phyloP scores from a whole-genome alignment of 1,140 invertebrate genomes.

The Calliopsis andreniformis region DNA sequence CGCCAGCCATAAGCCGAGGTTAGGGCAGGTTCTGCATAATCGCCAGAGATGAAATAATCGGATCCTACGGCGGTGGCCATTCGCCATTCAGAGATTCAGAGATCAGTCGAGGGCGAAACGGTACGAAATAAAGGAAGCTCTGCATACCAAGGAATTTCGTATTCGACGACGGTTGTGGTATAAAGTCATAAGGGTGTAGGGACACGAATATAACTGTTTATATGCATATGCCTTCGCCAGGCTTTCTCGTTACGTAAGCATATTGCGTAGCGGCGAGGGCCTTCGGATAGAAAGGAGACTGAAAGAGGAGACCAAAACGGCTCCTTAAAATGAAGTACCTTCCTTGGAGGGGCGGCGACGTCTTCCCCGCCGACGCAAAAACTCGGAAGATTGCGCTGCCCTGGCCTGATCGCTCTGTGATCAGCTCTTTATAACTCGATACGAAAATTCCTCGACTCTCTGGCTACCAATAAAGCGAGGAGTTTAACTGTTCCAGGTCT shows the following conservation, averaged over 20 bases:
- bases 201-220: conserved; percentile 60
- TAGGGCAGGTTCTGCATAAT: not conserved
- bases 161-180: conserved; percentile 56
- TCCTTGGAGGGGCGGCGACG: not conserved
- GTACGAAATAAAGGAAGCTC: conserved; percentile 5
- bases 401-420: not conserved
- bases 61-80: not conserved
- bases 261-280: conserved; percentile 59
- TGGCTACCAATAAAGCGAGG: not conserved
- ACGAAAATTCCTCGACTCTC: not conserved
- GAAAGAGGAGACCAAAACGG: conserved; percentile 17
- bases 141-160: conserved; percentile 55
- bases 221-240: conserved; percentile 42
- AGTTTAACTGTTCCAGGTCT: not conserved
- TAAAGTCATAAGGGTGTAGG: conserved; percentile 66
- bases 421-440: conserved; percentile 10
- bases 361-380: not conserved
- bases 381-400: not conserved
- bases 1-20: no score
- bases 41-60: conserved; percentile 2
- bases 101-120: conserved; percentile 12
- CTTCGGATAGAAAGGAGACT: conserved; percentile 58
- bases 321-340: conserved; percentile 46
- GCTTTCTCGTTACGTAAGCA: conserved; percentile 56
- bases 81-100: conserved; percentile 6